Percentiles rank a stretch among this genome's conserved stretches.
Conservation (phyloP, 2,113 vertebrate genomes). For the Mugil cephalus region DNA sequence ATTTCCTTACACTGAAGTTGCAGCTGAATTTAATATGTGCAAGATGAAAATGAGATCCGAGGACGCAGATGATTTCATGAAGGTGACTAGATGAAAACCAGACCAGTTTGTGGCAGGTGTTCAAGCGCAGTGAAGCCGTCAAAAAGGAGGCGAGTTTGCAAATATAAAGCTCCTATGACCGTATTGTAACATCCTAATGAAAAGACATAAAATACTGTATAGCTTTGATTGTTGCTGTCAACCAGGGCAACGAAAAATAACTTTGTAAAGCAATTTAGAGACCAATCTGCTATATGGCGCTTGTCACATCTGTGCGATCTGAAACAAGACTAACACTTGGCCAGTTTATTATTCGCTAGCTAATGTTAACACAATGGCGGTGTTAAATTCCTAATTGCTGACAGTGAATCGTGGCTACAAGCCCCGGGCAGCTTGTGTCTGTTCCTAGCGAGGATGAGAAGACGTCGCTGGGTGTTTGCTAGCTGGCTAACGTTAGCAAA, state of each 20-base stretch:
- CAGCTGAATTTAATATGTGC: neutral
- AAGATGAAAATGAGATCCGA: neutral
- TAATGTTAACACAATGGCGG: neutral
- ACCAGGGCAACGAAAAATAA: neutral
- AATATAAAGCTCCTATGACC: neutral
- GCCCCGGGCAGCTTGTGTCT: neutral
- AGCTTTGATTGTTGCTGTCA: neutral
- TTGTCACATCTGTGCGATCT: neutral
- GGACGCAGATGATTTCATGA: neutral
- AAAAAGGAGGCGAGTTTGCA: neutral
- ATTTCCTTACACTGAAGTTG: neutral
- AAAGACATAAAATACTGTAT: neutral
- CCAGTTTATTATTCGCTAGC: neutral
- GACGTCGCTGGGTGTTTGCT: slow-evolving; percentile 35
- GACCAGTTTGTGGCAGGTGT: slow-evolving; percentile 21
- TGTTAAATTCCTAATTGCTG: accelerated
- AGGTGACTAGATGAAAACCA: neutral
- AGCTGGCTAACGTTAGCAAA: slow-evolving; percentile 64
- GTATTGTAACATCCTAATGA: neutral
- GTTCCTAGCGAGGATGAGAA: slow-evolving; percentile 5
- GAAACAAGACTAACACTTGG: neutral
- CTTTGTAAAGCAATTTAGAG: neutral
- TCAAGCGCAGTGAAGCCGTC: neutral
- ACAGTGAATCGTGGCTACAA: neutral
- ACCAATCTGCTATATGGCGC: neutral